These are phyloP conservation scores for Petrophora chlorosata DNA, from an alignment of 2,888 invertebrate species.

Conservation along the genomic window DNA sequence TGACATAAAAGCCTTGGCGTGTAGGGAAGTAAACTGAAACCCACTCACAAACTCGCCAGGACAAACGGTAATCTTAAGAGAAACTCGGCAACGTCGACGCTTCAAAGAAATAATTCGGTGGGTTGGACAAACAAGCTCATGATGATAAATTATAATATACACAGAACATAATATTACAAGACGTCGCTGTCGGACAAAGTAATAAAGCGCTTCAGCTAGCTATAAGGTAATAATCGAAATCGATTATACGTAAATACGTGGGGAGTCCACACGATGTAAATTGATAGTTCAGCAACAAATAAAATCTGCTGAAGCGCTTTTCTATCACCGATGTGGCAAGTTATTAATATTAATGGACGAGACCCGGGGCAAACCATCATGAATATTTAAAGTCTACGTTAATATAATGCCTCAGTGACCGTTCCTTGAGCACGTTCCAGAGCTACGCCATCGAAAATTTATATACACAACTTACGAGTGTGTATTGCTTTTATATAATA, in stretches of 20 bases:
- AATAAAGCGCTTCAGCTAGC: slow-evolving; percentile 3
- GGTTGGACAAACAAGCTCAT: not conserved
- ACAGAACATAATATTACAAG: not conserved
- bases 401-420: slow-evolving; percentile 55
- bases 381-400: slow-evolving; percentile 65
- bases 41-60: no score
- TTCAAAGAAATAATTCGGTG: no score
- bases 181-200: not conserved
- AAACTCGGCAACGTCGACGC: no score
- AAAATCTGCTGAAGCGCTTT: slow-evolving; percentile 47
- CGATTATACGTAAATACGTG: slow-evolving; percentile 23
- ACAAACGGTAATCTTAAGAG: no score
- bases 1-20: no score
- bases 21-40: no score
- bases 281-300: slow-evolving; percentile 33
- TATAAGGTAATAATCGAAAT: slow-evolving; percentile 17
- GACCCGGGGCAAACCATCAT: slow-evolving; percentile 57
- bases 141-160: not conserved
- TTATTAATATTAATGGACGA: slow-evolving; percentile 67
- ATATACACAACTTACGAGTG: not conserved
- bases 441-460: not conserved
- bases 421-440: slow-evolving; percentile 47
- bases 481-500: no score
- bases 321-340: slow-evolving; percentile 55
- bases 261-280: slow-evolving; percentile 26